These are phyloP conservation scores for Heliconius hortense DNA, from an alignment of 2,888 invertebrate species.

Conservation along the genomic window DNA sequence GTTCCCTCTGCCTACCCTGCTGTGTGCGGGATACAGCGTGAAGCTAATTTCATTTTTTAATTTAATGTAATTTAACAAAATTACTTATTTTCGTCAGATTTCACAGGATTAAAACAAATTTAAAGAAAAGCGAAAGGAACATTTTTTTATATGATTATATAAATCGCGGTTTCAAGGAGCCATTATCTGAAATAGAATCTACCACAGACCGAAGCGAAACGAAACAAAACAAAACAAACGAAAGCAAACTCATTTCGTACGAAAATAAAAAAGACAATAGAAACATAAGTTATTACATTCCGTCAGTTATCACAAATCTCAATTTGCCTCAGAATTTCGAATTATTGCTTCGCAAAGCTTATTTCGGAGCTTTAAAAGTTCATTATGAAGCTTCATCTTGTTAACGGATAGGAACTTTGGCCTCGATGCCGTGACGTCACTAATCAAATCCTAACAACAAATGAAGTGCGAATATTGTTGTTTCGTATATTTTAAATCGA, in stretches of 20 bases:
- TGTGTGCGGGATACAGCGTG: too few relatives aligned
- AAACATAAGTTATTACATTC: slow-evolving; percentile 21
- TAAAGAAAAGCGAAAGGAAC: background rate
- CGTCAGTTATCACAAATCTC: slow-evolving; percentile 29
- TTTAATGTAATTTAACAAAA: background rate
- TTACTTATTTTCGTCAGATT: background rate
- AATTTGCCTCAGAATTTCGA: slow-evolving; percentile 27
- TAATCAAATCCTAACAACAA: slow-evolving; percentile 69
- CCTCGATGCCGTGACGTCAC: slow-evolving; percentile 57
- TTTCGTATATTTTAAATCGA: background rate
- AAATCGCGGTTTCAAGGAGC: slow-evolving; percentile 11
- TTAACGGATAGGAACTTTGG: slow-evolving; percentile 55
- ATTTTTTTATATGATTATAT: slow-evolving; percentile 17
- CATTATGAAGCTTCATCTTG: slow-evolving; percentile 34
- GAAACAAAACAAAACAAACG: slow-evolving; percentile 25
- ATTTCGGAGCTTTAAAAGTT: slow-evolving; percentile 31
- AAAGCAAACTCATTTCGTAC: slow-evolving; percentile 20
- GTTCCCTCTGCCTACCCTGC: too few relatives aligned
- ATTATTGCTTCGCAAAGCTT: slow-evolving; percentile 28
- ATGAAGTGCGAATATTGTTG: slow-evolving; percentile 7
- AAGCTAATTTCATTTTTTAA: too few relatives aligned
- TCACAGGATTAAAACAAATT: background rate
- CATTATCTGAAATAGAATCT: slow-evolving; percentile 26
- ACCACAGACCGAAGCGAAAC: slow-evolving; percentile 13
- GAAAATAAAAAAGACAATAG: slow-evolving; percentile 27